Conservation (phyloP, 2,797 vertebrate genomes). For the Artibeus lituratus region DNA sequence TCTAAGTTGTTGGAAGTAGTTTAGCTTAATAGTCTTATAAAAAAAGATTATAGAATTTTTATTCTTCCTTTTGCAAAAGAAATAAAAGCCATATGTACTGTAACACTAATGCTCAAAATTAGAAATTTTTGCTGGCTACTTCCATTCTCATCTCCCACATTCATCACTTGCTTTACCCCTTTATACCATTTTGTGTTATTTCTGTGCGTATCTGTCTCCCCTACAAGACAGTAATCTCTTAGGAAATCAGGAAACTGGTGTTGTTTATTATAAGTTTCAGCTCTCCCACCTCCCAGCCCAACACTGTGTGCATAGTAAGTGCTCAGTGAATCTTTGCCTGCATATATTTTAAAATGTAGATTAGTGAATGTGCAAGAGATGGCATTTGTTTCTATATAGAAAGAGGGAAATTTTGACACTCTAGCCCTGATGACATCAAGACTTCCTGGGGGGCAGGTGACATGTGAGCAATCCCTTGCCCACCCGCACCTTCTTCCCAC, state of each 20-base stretch:
- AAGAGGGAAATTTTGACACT: background rate
- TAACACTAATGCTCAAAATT: conserved; percentile 54
- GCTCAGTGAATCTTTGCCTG: conserved; percentile 1
- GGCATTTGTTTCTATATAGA: conserved; percentile 1
- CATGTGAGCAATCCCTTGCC: background rate
- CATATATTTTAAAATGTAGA: conserved; percentile 33
- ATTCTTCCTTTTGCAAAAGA: conserved; percentile 73
- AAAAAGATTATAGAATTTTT: conserved; percentile 71
- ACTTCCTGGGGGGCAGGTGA: conserved; percentile 9
- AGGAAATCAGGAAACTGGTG: background rate
- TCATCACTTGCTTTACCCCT: background rate
- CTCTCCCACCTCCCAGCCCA: background rate
- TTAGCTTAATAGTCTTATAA: conserved; percentile 73
- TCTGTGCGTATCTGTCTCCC: background rate
- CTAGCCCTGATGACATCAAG: background rate
- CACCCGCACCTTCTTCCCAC: background rate
- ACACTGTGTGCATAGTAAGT: background rate
- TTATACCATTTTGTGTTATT: conserved; percentile 34
- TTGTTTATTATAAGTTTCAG: background rate
- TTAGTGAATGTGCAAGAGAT: background rate
- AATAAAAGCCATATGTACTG: conserved; percentile 56
- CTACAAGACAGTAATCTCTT: background rate
- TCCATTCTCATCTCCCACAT: conserved; percentile 20
- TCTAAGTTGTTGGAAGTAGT: conserved; percentile 75
- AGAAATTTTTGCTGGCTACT: conserved; percentile 42